phyloP scores from a whole-genome alignment of 2,888 invertebrate species.

The Sesamia inferens region DNA sequence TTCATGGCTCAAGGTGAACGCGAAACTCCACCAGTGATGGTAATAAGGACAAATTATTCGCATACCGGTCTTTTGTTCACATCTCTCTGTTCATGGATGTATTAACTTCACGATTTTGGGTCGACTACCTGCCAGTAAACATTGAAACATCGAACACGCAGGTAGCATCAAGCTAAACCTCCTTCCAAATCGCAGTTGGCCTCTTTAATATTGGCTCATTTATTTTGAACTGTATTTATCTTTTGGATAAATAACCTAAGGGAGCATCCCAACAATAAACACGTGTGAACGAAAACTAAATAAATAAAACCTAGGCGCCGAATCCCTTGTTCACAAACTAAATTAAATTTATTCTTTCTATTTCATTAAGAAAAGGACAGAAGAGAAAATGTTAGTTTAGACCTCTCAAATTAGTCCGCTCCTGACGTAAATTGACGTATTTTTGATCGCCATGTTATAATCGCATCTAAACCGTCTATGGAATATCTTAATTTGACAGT shows the following conservation, averaged over 20 bases:
- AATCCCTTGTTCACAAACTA: no score
- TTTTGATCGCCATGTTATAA: no score
- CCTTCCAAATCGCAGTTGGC: constrained; percentile 37
- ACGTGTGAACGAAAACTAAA: background rate
- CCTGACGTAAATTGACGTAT: no score
- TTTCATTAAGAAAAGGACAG: no score
- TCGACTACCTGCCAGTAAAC: constrained; percentile 76
- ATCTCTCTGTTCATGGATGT: constrained; percentile 81
- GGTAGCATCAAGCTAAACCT: constrained; percentile 59
- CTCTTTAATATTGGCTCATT: constrained; percentile 34
- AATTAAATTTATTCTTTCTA: no score
- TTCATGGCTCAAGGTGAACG: constrained; percentile 85
- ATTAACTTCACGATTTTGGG: constrained; percentile 73
- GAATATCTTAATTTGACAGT: no score
- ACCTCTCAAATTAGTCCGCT: no score
- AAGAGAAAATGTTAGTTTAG: no score
- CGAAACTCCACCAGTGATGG: constrained; percentile 77
- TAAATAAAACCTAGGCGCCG: background rate
- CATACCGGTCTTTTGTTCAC: constrained; percentile 85
- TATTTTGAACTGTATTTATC: constrained; percentile 18
- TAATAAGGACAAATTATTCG: constrained; percentile 85
- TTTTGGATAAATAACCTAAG: constrained; percentile 12
- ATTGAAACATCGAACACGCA: constrained; percentile 60
- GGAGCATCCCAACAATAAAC: background rate
- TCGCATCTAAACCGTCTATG: no score